Conservation (phyloP, 92 coral and sea anemone genomes). For the Porites evermanni region DNA sequence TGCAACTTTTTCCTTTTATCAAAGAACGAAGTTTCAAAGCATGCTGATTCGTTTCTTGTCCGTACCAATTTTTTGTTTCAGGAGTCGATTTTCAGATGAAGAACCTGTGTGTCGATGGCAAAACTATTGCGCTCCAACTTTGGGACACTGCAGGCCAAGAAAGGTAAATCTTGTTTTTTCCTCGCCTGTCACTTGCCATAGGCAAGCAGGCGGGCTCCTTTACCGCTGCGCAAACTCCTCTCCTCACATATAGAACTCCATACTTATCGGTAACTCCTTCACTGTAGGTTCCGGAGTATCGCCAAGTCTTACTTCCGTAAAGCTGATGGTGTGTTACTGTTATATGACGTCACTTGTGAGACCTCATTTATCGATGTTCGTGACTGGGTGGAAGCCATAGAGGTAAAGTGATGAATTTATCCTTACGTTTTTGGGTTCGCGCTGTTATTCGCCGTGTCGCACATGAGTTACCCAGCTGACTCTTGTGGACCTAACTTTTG, state of each 20-base stretch:
- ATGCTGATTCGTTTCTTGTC: neutral
- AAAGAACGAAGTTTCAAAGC: neutral
- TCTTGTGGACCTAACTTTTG: too few species aligned
- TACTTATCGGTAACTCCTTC: neutral
- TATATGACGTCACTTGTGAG: constrained; percentile 95
- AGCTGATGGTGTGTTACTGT: constrained; percentile 94
- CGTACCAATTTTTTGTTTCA: constrained; percentile 1
- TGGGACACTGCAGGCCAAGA: constrained; percentile 99
- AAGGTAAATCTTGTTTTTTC: constrained; percentile 51
- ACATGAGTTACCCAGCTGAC: too few species aligned
- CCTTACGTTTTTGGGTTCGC: too few species aligned
- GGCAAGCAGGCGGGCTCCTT: too few species aligned
- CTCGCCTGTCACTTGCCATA: neutral
- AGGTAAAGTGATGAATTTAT: constrained; percentile 58
- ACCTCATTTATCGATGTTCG: constrained; percentile 91
- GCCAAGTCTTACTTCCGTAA: constrained; percentile 98
- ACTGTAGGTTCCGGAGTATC: constrained; percentile 90
- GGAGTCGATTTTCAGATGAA: constrained; percentile 99
- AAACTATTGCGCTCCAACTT: constrained; percentile 91
- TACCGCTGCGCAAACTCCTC: too few species aligned
- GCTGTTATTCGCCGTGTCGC: too few species aligned
- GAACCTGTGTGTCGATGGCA: constrained; percentile 85
- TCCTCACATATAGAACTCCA: neutral
- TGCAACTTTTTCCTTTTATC: too few species aligned
- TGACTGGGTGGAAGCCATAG: constrained; percentile 98